phyloP scores from a whole-genome alignment of 1,140 invertebrate species.

The Zaprionus tsacasi region DNA sequence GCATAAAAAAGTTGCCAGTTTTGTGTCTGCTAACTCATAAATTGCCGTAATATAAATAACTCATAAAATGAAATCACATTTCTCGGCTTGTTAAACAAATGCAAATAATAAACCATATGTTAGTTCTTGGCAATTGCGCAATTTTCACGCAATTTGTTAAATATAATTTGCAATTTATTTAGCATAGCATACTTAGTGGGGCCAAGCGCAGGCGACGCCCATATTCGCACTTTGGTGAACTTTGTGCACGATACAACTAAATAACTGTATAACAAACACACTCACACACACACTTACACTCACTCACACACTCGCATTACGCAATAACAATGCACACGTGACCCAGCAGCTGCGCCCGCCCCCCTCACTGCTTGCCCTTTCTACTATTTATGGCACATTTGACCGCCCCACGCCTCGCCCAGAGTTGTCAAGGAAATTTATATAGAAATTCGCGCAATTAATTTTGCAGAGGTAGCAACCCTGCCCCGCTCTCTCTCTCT shows the following conservation, averaged over 20 bases:
- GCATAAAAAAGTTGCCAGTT: no score
- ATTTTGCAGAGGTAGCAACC: constrained; percentile 23
- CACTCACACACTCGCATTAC: neutral
- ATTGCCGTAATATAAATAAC: no score
- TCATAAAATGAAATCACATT: neutral
- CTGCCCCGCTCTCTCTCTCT: no score
- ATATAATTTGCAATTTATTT: constrained; percentile 20
- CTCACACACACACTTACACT: neutral
- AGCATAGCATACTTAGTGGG: constrained; percentile 3
- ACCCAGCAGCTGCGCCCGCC: constrained; percentile 13
- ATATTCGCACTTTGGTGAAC: constrained; percentile 4
- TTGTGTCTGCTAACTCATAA: no score
- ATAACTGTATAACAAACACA: constrained; percentile 11
- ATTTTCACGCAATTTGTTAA: constrained; percentile 27
- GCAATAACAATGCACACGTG: constrained; percentile 26
- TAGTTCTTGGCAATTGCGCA: constrained; percentile 1
- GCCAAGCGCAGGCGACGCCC: neutral
- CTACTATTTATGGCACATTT: constrained; percentile 30
- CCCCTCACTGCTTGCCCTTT: neutral
- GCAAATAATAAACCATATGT: neutral
- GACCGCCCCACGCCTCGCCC: neutral
- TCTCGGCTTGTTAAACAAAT: neutral
- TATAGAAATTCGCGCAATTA: constrained; percentile 61
- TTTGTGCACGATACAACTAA: constrained; percentile 1
- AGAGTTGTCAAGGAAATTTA: constrained; percentile 14